Evolutionary conservation across 2,888 invertebrate species (phyloP), one percentile per base, ranked within the genome.

Genomic region (Tetrapedia diversipes): DNA sequence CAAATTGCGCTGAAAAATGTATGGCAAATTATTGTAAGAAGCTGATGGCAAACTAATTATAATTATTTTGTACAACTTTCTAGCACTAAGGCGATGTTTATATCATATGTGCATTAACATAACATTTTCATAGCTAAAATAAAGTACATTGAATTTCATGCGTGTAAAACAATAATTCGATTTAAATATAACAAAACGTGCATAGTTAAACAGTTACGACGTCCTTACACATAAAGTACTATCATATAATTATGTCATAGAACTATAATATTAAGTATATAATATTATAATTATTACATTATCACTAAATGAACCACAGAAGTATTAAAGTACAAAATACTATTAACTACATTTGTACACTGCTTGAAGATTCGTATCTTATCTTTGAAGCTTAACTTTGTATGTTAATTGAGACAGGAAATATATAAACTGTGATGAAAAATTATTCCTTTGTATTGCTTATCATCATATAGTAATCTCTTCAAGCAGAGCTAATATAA

Each of bases 321-420:
- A 78, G 65, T 84, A 83, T 61, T 80, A 84, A 85, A 86, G 83
- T 89, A 88, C 77, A 82, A 88, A 88, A 89, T 87, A 61, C 86
- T 88, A 89, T 80, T 74, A 85, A 77, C 83, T 85, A 89, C 68
- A 83, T 88, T 88, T 89, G 88, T 88, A 89, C 88, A 85, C 85
- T 83, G 82, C 87, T 84, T 84, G 83, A 85, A 82, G 84, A 78
- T 77, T 53, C 56, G 47, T 67, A 45, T 66, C 67, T 71, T 34
- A 60, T 53, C 32, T 65, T 60, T 70, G 70, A 75, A 75, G 53
- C 53, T 80, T 65, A 64, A 59, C 45, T 69, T 72, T 3, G 14
- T 64, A 49, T 59, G 49, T 32, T 6, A 49, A 63, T 32, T 41
- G 11, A 68, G 72, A 8, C 27, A 24, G 32, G 19, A 37, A 63